Conservation (phyloP, 2,888 invertebrate species). For the Zonitis immaculata region DNA sequence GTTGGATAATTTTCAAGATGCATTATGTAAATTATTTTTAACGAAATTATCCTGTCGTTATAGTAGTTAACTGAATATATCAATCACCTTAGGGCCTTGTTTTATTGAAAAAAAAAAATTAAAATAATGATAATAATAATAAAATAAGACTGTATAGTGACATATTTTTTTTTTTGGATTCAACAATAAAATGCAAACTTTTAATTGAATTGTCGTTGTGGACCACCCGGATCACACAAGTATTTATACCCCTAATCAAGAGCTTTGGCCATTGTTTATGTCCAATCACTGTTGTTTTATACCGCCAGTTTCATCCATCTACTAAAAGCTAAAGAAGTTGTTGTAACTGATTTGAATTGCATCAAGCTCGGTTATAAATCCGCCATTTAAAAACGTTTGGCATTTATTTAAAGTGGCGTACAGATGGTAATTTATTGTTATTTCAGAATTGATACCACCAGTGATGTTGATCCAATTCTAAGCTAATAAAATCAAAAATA, state of each 20-base stretch:
- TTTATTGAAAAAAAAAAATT: conserved; percentile 1
- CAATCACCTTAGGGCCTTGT: background rate
- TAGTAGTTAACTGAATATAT: background rate
- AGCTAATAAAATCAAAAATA: background rate
- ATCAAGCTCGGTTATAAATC: conserved; percentile 43
- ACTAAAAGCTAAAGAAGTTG: conserved; percentile 25
- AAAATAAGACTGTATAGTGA: no score
- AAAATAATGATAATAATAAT: no score
- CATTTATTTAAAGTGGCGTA: conserved; percentile 36
- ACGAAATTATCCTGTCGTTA: conserved; percentile 1
- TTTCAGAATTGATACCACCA: conserved; percentile 1
- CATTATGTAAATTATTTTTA: background rate
- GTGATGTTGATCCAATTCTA: background rate
- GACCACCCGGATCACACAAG: conserved; percentile 42
- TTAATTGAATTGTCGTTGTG: conserved; percentile 45
- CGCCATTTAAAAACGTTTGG: conserved; percentile 38
- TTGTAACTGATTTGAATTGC: conserved; percentile 46
- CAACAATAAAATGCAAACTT: conserved; percentile 13
- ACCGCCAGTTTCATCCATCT: conserved; percentile 23
- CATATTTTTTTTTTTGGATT: no score
- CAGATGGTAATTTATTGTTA: background rate
- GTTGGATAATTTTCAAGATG: background rate
- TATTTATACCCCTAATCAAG: conserved; percentile 47
- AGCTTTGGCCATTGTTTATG: conserved; percentile 42
- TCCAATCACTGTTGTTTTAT: conserved; percentile 42